phyloP scores from a whole-genome alignment of 2,888 invertebrate species.

The Pharmacophagus antenor region DNA sequence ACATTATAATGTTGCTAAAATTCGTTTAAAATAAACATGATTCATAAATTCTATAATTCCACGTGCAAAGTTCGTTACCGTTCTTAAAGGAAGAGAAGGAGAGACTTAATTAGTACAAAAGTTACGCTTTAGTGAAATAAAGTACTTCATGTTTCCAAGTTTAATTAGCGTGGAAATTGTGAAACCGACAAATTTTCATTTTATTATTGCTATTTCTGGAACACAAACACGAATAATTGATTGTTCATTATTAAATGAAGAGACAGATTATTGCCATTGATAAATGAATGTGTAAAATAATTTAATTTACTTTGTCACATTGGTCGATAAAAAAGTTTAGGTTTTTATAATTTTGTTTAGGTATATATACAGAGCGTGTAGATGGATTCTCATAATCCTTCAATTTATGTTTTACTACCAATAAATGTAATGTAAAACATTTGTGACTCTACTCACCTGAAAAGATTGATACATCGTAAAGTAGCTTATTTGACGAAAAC shows the following conservation, averaged over 20 bases:
- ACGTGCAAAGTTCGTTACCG: not conserved
- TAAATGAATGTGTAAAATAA: too few relatives aligned
- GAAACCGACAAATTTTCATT: not conserved
- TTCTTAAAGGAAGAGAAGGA: not conserved
- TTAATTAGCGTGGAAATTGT: not conserved
- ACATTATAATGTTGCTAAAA: not conserved
- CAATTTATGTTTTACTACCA: not conserved
- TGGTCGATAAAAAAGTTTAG: too few relatives aligned
- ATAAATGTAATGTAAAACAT: not conserved
- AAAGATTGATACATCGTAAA: conserved; percentile 2
- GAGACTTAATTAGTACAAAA: not conserved
- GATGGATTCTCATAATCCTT: too few relatives aligned
- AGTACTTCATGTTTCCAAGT: not conserved
- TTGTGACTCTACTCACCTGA: not conserved
- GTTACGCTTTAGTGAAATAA: not conserved
- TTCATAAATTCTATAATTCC: not conserved
- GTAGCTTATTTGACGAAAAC: conserved; percentile 1
- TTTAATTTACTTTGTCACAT: too few relatives aligned
- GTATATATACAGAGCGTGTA: too few relatives aligned
- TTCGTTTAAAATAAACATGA: not conserved
- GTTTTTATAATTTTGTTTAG: too few relatives aligned
- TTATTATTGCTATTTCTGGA: not conserved
- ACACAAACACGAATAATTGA: too few relatives aligned
- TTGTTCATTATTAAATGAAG: too few relatives aligned
- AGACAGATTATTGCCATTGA: too few relatives aligned